Evolutionary conservation across 23 tunicate species (phyloP).

Genomic region (Corella eumyota): DNA sequence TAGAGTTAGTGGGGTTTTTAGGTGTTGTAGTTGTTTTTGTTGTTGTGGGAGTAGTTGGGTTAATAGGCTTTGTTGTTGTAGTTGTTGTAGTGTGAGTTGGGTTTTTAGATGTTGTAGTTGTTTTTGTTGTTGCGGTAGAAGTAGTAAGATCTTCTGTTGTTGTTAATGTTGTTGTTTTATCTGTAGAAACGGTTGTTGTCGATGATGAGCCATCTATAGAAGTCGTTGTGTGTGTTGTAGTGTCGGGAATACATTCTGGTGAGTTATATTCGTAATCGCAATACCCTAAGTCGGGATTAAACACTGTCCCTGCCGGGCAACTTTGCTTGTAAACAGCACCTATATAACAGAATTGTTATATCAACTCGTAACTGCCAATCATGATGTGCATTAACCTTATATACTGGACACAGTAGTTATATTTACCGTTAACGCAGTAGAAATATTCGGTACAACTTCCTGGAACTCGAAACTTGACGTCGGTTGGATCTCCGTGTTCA

Average conservation of each 20-base stretch:
- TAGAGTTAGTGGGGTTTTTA: not conserved
- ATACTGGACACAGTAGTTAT: too few species aligned
- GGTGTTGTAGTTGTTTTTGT: conserved; percentile 3
- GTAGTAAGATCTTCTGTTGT: not conserved
- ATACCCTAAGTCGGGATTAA: conserved; percentile 4
- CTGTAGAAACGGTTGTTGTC: not conserved
- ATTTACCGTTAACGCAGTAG: too few species aligned
- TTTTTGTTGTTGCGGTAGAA: not conserved
- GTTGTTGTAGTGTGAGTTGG: not conserved
- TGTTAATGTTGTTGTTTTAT: not conserved
- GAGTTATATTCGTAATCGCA: conserved; percentile 23
- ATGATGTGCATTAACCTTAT: too few species aligned
- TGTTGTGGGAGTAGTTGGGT: not conserved
- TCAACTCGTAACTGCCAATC: too few species aligned
- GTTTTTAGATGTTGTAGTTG: not conserved
- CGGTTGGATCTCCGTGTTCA: too few species aligned
- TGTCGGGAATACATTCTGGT: conserved; percentile 7
- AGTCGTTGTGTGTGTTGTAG: too few species aligned
- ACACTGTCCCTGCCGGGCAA: conserved; percentile 14
- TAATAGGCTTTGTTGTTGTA: not conserved
- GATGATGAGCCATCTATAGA: too few species aligned
- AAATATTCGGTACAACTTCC: too few species aligned
- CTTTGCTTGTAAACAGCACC: not conserved
- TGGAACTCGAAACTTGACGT: too few species aligned
- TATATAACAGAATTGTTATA: too few species aligned